A percentile compares a stretch with the other conserved stretches of the same genome.
Evolutionary conservation across 1,140 invertebrate genomes (phyloP).

Genomic region (Brachionus calyciflorus): DNA sequence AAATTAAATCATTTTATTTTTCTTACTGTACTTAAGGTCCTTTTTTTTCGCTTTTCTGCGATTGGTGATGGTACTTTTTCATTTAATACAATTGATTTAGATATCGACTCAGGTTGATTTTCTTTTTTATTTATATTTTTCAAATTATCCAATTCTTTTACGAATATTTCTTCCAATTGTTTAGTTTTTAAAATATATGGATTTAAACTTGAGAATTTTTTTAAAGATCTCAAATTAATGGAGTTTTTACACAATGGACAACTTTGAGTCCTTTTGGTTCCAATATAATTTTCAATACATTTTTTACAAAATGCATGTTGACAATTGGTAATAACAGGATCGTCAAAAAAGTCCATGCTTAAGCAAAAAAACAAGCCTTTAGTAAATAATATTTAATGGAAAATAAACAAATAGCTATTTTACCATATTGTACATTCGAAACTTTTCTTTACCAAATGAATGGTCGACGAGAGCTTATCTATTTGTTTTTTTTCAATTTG

Average conservation of each 20-base stretch:
- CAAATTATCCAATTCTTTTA: not conserved
- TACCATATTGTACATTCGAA: constrained; percentile 46
- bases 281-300: constrained; percentile 35
- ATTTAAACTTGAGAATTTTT: not conserved
- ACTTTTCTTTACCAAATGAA: constrained; percentile 31
- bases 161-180: constrained; percentile 8
- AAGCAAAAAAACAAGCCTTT: not conserved
- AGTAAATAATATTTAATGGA: not conserved
- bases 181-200: constrained; percentile 9
- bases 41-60: not conserved
- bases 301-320: constrained; percentile 39
- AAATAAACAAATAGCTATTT: not conserved
- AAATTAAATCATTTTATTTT: not conserved
- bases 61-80: too few relatives aligned
- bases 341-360: constrained; percentile 32
- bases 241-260: constrained; percentile 37
- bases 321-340: constrained; percentile 30
- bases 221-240: constrained; percentile 5
- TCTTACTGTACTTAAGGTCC: not conserved
- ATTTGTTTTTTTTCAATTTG: constrained; percentile 4
- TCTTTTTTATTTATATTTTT: not conserved
- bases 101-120: too few relatives aligned
- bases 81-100: too few relatives aligned
- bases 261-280: constrained; percentile 5
- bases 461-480: not conserved